Evolutionary conservation across 1,140 invertebrate species (phyloP).

Genomic region (Frieseomelitta varia): DNA sequence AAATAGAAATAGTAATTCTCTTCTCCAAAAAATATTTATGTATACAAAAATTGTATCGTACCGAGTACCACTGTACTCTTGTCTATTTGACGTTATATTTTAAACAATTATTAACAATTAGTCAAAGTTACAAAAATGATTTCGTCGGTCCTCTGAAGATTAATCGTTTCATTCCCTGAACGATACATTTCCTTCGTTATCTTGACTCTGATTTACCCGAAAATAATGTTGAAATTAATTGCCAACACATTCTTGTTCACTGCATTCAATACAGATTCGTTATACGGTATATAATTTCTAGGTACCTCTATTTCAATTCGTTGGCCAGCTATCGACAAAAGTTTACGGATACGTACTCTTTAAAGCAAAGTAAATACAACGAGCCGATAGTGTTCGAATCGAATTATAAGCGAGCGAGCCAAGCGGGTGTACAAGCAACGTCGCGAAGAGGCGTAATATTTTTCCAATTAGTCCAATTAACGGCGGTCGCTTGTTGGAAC

Average conservation of each 20-base stretch:
- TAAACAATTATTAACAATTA: no score
- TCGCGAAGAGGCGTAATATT: conserved; percentile 85
- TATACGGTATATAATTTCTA: conserved; percentile 59
- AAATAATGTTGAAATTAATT: neutral
- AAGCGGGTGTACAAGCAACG: conserved; percentile 79
- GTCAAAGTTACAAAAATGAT: no score
- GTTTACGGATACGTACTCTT: conserved; percentile 72
- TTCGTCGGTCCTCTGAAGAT: neutral
- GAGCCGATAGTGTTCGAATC: conserved; percentile 78
- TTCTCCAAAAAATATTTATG: no score
- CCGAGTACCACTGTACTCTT: no score
- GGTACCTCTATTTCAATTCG: conserved; percentile 82
- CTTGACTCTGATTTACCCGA: neutral
- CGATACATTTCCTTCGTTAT: neutral
- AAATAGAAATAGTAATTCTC: no score
- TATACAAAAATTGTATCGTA: no score
- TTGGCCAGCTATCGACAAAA: conserved; percentile 80
- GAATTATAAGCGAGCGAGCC: conserved; percentile 75
- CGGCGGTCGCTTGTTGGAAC: conserved; percentile 89
- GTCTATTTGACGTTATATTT: no score
- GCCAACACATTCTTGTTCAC: no score
- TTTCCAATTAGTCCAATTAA: conserved; percentile 86
- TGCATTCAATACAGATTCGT: neutral
- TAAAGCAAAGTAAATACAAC: conserved; percentile 71
- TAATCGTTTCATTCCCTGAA: neutral